Evolutionary conservation across 2,888 invertebrate species (phyloP), one percentile per base, ranked within the genome.

Genomic region (Brachyopa scutellaris): DNA sequence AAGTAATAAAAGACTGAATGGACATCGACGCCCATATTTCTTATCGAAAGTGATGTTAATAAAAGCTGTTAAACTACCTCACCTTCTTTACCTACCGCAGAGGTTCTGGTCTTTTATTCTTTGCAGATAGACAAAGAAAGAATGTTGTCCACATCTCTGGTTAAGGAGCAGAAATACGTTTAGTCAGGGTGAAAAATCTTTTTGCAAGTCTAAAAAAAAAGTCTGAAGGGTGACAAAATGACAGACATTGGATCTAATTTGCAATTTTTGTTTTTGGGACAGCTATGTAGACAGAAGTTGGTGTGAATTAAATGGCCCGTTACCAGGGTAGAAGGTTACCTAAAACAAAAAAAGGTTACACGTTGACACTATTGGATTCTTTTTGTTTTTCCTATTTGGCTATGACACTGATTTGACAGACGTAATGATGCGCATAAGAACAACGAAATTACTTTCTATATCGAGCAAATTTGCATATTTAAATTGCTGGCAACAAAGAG

Each of bases 391-490:
- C n/a, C 29, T 42, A 53, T 42, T 33, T 8, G 23, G 45, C 42
- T 45, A 7, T 55, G 45, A 57, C 36, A 36, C 47, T 69, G 45
- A 69, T 69, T 59, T 59, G 49, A 59, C 61, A 70, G 51, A 70
- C 61, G 40, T 61, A 70, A 61, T 70, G 70, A 61, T 61, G 70
- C 45, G n/a, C n/a, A n/a, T n/a, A 26, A 19, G 23, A 33, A 55
- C 36, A 38, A 17, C 21, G 15, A 13, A 23, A 5, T 23, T 21
- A 23, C 11, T 23, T 0, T 23, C 33, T 40, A 19, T 9, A 9
- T 26, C 13, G 21, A 21, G n/a, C n/a, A n/a, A n/a, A 42, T 42
- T 53, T 8, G n/a, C 40, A 51, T 53, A 53, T 66, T 23, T 21
- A 26, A 66, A 53, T 21, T 21, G 40, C 2, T 11, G 23, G 1